Evolutionary conservation across 2,888 invertebrate species (phyloP).

Genomic region (Choreutis nemorana): DNA sequence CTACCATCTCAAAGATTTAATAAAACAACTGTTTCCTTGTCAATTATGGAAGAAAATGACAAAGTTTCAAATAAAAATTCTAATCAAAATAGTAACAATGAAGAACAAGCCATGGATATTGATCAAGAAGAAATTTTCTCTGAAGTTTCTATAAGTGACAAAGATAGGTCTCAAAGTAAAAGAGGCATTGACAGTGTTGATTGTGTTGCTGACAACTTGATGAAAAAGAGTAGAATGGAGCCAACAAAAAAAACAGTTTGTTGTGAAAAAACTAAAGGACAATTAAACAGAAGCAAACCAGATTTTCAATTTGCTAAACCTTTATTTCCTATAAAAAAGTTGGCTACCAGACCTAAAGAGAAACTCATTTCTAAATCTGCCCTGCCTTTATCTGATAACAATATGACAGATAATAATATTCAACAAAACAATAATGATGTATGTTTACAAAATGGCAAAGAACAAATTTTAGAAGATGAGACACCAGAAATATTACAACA

Average conservation of each 20-base stretch:
- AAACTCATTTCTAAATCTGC: constrained; percentile 22
- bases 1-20: constrained; percentile 42
- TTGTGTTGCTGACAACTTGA: constrained; percentile 8
- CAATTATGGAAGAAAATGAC: constrained; percentile 15
- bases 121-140: constrained; percentile 31
- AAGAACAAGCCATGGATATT: constrained; percentile 15
- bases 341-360: constrained; percentile 3
- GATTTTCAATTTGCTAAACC: constrained; percentile 39
- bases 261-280: constrained; percentile 11
- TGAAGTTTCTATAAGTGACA: constrained; percentile 10
- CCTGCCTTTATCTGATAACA: constrained; percentile 10
- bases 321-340: constrained; percentile 24
- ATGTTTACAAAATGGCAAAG: constrained; percentile 9
- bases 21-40: constrained; percentile 19
- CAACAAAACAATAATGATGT: constrained; percentile 12
- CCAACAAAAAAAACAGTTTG: constrained; percentile 18
- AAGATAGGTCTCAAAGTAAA: constrained; percentile 11
- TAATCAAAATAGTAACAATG: constrained; percentile 6
- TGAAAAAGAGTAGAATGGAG: constrained; percentile 21
- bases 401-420: constrained; percentile 6
- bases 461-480: too few species aligned
- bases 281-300: constrained; percentile 7
- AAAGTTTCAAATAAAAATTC: constrained; percentile 5
- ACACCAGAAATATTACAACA: constrained; percentile 8
- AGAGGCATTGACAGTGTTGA: constrained; percentile 7